These are phyloP conservation scores for Eriocheir sinensis DNA, from an alignment of 1,140 invertebrate species.

Conservation along the genomic window DNA sequence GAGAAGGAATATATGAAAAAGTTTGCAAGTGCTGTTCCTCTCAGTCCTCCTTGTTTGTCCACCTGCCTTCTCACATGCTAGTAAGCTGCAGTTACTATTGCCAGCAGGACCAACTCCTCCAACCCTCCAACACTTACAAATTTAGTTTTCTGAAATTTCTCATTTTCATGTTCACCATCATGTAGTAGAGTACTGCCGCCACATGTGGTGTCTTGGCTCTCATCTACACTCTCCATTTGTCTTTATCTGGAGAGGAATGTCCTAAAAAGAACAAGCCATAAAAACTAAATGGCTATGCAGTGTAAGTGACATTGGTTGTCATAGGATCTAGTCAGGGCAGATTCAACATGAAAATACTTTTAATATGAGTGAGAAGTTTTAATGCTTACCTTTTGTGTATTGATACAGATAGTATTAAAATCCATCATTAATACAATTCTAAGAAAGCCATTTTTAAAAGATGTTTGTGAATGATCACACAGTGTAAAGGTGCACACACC, in stretches of 20 bases:
- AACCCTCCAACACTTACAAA: conserved; percentile 47
- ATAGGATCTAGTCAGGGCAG: conserved; percentile 75
- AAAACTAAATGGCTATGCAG: conserved; percentile 47
- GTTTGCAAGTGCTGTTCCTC: conserved; percentile 52
- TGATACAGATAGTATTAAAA: conserved; percentile 60
- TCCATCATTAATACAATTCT: conserved; percentile 49
- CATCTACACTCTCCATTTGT: conserved; percentile 39
- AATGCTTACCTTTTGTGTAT: conserved; percentile 63
- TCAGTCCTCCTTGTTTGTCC: conserved; percentile 70
- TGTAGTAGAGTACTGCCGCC: conserved; percentile 47
- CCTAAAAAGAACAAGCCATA: conserved; percentile 32
- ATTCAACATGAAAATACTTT: conserved; percentile 54
- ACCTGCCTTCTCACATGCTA: conserved; percentile 61
- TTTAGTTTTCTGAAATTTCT: conserved; percentile 55
- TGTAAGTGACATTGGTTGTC: conserved; percentile 72
- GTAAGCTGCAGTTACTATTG: conserved; percentile 60
- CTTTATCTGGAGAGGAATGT: conserved; percentile 53
- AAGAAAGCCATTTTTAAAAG: conserved; percentile 69
- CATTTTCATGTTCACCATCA: conserved; percentile 66
- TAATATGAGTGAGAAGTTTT: conserved; percentile 71
- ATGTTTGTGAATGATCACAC: conserved; percentile 67
- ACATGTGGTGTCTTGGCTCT: conserved; percentile 60
- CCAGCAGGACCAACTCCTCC: conserved; percentile 44
- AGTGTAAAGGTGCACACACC: conserved; percentile 75
- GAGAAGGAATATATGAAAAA: conserved; percentile 60